Base-by-base conservation (phyloP, 2,888 invertebrate genomes). In the Villa cingulata region DNA sequence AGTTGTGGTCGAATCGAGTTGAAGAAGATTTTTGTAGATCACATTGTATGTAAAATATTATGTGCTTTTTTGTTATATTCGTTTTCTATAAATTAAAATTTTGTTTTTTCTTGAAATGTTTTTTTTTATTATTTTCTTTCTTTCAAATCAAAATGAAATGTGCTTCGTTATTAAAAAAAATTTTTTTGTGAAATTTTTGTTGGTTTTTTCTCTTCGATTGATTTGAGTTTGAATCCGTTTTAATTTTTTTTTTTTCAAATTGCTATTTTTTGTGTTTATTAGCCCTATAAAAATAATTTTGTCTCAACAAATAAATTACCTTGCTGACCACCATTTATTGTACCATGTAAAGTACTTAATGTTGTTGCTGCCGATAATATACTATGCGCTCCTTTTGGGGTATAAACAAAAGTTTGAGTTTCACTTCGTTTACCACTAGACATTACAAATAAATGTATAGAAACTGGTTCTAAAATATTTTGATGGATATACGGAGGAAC, bases 361-460 rank as follows among this genome's bases (percentile, higher is more conserved):
- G 66, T 63, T 56, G 65, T 65, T 48, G 66, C 64, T 51, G 66
- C 64, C 48, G 66, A 60, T 42, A 68, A 54, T 19, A 61, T 57
- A 37, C 60, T 63, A 54, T 64, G 65, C 41, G 58, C 60, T 48
- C 63, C 66, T 57, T 67, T 68, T 46, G 85, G 84, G 51, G 84
- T 84, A 73, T 86, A 91, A 61, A 79, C 76, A 74, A 91, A 89
- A 53, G 76, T 73, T 70, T 89, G 89, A 45, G 86, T 78, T 71
- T 90, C 90, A 59, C 87, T 87, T 52, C 81, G 81, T 72, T 86
- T 86, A 58, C 87, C 88, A 60, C 86, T 88, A 40, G 89, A 88
- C 18, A 84, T 76, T 49, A 89, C 84, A 66, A 78, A 80, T 65
- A 90, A 72, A 68, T 83, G 81, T 51, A 88, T 84, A 58, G 74